Evolutionary conservation across 2,113 vertebrate species (phyloP).

Genomic region (Cygnus buccinator): DNA sequence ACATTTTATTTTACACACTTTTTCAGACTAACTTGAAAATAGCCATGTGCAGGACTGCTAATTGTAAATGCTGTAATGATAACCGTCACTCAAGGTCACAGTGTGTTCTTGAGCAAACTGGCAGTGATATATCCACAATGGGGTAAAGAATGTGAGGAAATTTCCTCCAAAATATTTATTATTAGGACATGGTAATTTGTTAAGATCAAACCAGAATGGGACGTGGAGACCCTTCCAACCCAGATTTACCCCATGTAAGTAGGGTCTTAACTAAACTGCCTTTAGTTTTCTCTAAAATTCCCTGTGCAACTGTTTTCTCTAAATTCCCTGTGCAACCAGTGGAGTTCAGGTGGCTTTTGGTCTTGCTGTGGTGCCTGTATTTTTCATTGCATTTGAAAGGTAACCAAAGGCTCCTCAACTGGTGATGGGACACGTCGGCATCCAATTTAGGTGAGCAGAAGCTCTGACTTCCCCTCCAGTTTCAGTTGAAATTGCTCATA

Average conservation of each 20-base stretch:
- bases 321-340: not conserved
- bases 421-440: not conserved
- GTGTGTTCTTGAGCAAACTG: not conserved
- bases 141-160: not conserved
- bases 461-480: not conserved
- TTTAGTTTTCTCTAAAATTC: not conserved
- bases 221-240: not conserved
- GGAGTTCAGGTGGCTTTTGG: not conserved
- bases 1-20: not conserved
- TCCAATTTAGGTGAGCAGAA: not conserved
- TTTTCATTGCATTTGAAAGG: not conserved
- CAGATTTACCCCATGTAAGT: not conserved
- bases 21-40: not conserved
- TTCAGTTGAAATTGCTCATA: not conserved
- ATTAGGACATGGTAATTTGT: not conserved
- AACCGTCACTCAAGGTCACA: not conserved
- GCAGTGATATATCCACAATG: not conserved
- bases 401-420: not conserved
- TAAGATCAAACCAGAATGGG: not conserved
- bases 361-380: not conserved
- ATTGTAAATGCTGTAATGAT: not conserved
- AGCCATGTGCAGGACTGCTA: not conserved
- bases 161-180: not conserved
- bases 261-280: not conserved
- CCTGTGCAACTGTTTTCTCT: not conserved